Evolutionary conservation across 2,113 vertebrate species (phyloP), one percentile per base, ranked within the genome.

Genomic region (Silurus glanis): DNA sequence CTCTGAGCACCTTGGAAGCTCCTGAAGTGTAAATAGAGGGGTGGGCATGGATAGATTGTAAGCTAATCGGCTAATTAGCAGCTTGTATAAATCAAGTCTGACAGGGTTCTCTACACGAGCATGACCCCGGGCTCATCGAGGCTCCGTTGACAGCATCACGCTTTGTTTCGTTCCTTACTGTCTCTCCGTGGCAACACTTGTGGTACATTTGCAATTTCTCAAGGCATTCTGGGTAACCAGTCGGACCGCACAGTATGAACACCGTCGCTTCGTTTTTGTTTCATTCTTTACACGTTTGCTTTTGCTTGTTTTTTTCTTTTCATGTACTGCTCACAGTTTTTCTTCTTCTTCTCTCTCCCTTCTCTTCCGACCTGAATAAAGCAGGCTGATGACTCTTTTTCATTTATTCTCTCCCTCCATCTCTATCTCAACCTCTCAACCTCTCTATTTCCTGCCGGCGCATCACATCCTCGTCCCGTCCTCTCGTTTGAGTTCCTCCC

Each of bases 31-130:
- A 78, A 78, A 76, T 25, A 37, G 14, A 19, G 4, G 25, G 16
- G 59, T 19, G 25, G 17, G 76, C 28, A 79, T 6, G 53, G 37
- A 37, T 21, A 21, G 78, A 21, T 6, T 16, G 59, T 21, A 51
- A 51, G 37, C 59, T 64, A 82, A 64, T 49, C 19, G 13, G 59
- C 45, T 82, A 49, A 82, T 82, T 82, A 82, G 59, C 45, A 51
- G 80, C 80, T 64, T 51, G 58, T 82, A 82, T n/a, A 51, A 82
- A 64, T 82, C 80, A 82, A 80, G 25, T 88, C 88, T 92, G 91
- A 92, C 91, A 93, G 91, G 87, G 88, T 25, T 37, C 7, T 9
- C 67, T 82, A 64, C 21, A 82, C 37, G 9, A 49, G 45, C 80
- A 49, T 81, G 45, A 82, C 80, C 59, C 49, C 58, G 37, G 79